Evolutionary conservation across 2,888 invertebrate species (phyloP), one percentile per base, ranked within the genome.

Genomic region (Odontomyia ornata): DNA sequence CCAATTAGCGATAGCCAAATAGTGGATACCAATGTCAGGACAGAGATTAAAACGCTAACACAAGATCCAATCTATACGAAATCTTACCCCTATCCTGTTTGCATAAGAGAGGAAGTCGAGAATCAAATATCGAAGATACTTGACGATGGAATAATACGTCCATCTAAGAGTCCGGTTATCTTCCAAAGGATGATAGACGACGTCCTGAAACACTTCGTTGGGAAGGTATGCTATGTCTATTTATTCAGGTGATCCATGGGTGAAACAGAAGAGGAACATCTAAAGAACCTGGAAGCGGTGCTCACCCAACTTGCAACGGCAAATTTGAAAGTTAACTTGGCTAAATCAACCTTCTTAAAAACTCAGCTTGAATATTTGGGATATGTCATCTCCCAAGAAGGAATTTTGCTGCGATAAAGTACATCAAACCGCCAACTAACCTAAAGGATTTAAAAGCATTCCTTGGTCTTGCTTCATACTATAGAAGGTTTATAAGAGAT

Each of bases 101-200:
- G 81, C 21, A 82, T 84, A 80, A 80, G 83, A 77, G 36, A 71
- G 13, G 85, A 84, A 79, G 83, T 85, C 0, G 80, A 84, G 5
- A 80, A 67, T 9, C 83, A 85, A 79, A 81, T 85, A 28, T 80
- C 0, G 80, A 83, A 83, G 80, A 80, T 85, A 62, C 57, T 84
- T 15, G 69, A 82, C 1, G 81, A 83, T 73, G 78, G 80, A 1
- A 82, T 84, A 1, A 83, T 84, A 15, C 78, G 82, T 73, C 81
- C 80, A 15, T 82, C 82, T 0, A 81, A 80, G 56, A 82, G 81
- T 81, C 57, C 77, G 4, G 77, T 79, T 0, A 80, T 80, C n/a
- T 80, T 81, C 30, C 80, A 80, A 60, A 23, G 81, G 7, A 80
- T 79, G 77, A 77, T 80, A 0, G 80, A 82, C 62, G 80, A 81